These are phyloP conservation scores for Lissocephala sabroskyi DNA, from an alignment of 2,888 invertebrate species.

Conservation along the genomic window DNA sequence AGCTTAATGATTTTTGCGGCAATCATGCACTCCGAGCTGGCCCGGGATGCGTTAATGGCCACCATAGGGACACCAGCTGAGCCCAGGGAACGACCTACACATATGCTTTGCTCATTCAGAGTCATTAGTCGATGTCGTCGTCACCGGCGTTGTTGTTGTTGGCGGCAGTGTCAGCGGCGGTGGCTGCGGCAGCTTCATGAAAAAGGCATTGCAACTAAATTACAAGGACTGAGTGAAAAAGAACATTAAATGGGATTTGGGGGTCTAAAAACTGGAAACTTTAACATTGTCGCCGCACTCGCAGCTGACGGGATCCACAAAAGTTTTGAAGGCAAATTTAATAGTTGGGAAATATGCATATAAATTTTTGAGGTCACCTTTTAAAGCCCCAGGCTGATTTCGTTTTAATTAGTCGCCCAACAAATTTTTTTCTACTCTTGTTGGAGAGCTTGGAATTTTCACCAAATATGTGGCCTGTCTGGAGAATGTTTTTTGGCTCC, in stretches of 20 bases:
- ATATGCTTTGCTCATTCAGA: constrained; percentile 48
- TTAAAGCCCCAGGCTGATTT: not conserved
- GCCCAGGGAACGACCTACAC: not conserved
- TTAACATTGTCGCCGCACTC: constrained; percentile 1
- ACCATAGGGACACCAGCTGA: constrained; percentile 51
- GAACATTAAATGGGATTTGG: constrained; percentile 24
- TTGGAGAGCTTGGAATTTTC: too few relatives aligned
- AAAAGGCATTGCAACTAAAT: constrained; percentile 35
- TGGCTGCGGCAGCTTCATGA: constrained; percentile 2
- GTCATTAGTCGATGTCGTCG: constrained; percentile 50
- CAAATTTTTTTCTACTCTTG: too few relatives aligned
- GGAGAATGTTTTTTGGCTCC: not conserved
- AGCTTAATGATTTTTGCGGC: constrained; percentile 55
- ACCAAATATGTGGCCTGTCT: too few relatives aligned
- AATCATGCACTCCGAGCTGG: constrained; percentile 19
- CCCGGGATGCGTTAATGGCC: constrained; percentile 51
- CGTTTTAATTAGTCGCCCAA: too few relatives aligned
- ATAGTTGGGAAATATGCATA: too few relatives aligned
- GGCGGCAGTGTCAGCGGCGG: too few relatives aligned
- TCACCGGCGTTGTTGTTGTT: not conserved
- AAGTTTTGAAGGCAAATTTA: too few relatives aligned
- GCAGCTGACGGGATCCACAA: not conserved
- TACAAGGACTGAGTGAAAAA: constrained; percentile 27
- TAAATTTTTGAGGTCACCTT: not conserved
- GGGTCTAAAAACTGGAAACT: not conserved